These are phyloP conservation scores for Anisognathus igniventris DNA, from an alignment of 2,797 vertebrate species.

Conservation along the genomic window DNA sequence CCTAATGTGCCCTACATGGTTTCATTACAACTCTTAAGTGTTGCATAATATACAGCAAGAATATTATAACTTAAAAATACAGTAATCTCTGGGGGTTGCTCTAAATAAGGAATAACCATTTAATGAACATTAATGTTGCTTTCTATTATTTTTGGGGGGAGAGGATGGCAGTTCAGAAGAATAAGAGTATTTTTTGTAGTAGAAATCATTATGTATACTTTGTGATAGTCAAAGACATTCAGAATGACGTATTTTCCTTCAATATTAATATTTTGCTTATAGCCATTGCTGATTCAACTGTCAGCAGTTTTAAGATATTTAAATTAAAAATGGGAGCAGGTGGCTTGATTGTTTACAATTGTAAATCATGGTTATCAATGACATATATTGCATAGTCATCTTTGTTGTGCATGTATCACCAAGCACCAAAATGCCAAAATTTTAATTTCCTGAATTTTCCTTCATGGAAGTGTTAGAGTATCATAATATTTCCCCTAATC, in stretches of 20 bases:
- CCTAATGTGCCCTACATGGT: background rate
- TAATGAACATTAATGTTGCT: background rate
- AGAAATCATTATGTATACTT: background rate
- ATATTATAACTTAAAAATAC: background rate
- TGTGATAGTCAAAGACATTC: background rate
- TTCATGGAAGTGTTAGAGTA: background rate
- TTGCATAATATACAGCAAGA: background rate
- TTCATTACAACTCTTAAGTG: background rate
- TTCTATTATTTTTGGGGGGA: background rate
- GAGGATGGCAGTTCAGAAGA: background rate
- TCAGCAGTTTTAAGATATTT: background rate
- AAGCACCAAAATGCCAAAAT: background rate
- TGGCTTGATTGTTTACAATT: background rate
- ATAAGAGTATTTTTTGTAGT: background rate
- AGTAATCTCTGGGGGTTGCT: background rate
- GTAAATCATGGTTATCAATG: background rate
- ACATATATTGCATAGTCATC: background rate
- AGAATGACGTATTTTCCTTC: background rate
- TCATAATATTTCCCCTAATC: background rate
- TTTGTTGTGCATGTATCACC: background rate
- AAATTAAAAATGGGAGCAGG: background rate
- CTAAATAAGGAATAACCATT: background rate
- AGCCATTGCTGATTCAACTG: background rate
- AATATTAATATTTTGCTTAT: background rate
- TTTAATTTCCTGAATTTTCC: background rate